A percentile compares a stretch with the other conserved stretches of the same genome.
phyloP scores from a whole-genome alignment of 2,797 vertebrate species.

The Danio choprae region DNA sequence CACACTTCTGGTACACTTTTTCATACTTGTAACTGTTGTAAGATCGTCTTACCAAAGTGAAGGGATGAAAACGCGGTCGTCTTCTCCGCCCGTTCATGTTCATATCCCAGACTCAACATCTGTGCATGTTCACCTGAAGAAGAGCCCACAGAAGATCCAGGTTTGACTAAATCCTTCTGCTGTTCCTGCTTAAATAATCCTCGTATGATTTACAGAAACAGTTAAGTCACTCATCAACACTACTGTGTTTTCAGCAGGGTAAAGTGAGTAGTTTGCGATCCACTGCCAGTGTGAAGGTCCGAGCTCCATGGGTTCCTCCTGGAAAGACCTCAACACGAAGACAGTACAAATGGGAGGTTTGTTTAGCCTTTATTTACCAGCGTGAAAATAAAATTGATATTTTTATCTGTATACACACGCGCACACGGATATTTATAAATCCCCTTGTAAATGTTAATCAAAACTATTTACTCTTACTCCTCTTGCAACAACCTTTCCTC shows the following conservation, averaged over 20 bases:
- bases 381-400: neutral
- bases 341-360: slow-evolving; percentile 83
- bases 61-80: slow-evolving; percentile 87
- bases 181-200: neutral
- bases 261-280: slow-evolving; percentile 74
- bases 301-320: slow-evolving; percentile 90
- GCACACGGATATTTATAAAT: too few species aligned
- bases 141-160: slow-evolving; percentile 76
- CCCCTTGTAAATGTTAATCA: too few species aligned
- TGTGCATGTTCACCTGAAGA: slow-evolving; percentile 92
- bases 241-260: slow-evolving; percentile 55
- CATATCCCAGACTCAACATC: slow-evolving; percentile 91
- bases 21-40: neutral
- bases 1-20: neutral
- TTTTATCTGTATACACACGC: too few species aligned
- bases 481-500: too few species aligned
- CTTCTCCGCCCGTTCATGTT: slow-evolving; percentile 89
- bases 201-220: neutral
- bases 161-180: slow-evolving; percentile 66
- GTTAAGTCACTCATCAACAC: neutral
- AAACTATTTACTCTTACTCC: too few species aligned
- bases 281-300: slow-evolving; percentile 77
- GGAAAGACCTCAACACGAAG: slow-evolving; percentile 81
- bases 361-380: neutral
- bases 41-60: neutral